Evolutionary conservation across 2,113 vertebrate species (phyloP), one percentile per base, ranked within the genome.

Genomic region (Xenopus borealis): DNA sequence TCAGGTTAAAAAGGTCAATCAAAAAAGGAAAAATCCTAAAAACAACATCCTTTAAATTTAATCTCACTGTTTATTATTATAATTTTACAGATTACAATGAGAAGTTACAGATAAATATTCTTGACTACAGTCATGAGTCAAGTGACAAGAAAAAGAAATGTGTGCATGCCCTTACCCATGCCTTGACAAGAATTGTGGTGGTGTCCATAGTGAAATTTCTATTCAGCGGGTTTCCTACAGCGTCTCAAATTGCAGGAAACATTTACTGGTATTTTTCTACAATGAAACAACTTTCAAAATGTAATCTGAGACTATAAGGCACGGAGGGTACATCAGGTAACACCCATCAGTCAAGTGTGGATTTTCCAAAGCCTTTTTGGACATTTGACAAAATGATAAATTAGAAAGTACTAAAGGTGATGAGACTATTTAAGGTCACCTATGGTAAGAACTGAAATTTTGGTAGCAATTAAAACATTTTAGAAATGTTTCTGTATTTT

Each of bases 171-270:
- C 13, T 13, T 52, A 13, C 68, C 3, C 55, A 68, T 75, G 72
- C 61, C 18, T 18, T 68, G 65, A 58, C 44, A 18, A 46, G 53
- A 52, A 75, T 68, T 75, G 64, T 68, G 55, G 65, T 46, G 20
- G 55, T 68, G 72, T 19, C 65, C 45, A 75, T 75, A 23, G 65
- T 7, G 40, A 66, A 66, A 27, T 55, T 40, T 17, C 14, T 30
- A 23, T 46, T 59, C 65, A 47, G 13, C 45, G n/a, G 4, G 33
- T 64, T 58, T 73, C 53, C 72, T 46, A 18, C 62, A 13, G 66
- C 18, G 40, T 46, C 33, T 73, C 18, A 58, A 13, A 18, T 73
- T 66, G 33, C 72, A 66, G 52, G 19, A 57, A 66, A 52, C 18
- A 57, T 18, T 57, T 13, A 45, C 52, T 66, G 45, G 27, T 12